Conservation (phyloP, 1,140 invertebrate genomes). For the Neelides sp. region DNA sequence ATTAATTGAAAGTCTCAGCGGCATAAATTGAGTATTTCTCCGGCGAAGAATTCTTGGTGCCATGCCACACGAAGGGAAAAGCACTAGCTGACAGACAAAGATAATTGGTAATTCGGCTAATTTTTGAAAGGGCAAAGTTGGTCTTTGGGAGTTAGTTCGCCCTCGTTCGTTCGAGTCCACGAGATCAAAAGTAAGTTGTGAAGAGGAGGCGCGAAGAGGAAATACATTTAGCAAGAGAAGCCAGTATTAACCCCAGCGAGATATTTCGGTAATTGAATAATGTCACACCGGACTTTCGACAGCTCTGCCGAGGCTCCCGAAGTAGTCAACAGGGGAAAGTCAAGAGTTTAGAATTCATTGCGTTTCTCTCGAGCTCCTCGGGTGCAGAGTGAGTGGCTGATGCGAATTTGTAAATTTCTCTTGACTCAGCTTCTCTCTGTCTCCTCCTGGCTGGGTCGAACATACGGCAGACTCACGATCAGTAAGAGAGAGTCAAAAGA, state of each 20-base stretch:
- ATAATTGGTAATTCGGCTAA: constrained; percentile 2
- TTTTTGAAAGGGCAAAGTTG: no score
- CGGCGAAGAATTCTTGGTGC: no score
- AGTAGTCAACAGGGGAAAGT: constrained; percentile 7
- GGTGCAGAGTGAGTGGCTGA: no score
- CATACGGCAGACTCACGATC: no score
- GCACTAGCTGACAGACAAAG: constrained; percentile 1
- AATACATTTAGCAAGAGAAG: constrained; percentile 11
- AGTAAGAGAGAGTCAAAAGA: no score
- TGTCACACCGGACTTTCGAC: constrained; percentile 22
- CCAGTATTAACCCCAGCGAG: constrained; percentile 17
- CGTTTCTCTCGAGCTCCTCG: constrained; percentile 1
- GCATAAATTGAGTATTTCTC: no score
- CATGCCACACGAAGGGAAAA: no score
- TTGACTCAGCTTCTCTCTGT: neutral
- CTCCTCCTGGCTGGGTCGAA: no score
- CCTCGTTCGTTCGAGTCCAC: no score
- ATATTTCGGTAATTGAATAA: constrained; percentile 22
- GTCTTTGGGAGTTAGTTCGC: no score
- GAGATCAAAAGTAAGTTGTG: neutral
- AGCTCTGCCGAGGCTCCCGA: constrained; percentile 12
- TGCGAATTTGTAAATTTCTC: constrained; percentile 10
- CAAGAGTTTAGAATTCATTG: constrained; percentile 20
- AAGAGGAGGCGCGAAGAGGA: neutral
- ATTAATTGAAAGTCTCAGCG: no score